A percentile compares a stretch with the other conserved stretches of the same genome.
phyloP scores from a whole-genome alignment of 1,140 invertebrate species.

The Drosophila pandora region DNA sequence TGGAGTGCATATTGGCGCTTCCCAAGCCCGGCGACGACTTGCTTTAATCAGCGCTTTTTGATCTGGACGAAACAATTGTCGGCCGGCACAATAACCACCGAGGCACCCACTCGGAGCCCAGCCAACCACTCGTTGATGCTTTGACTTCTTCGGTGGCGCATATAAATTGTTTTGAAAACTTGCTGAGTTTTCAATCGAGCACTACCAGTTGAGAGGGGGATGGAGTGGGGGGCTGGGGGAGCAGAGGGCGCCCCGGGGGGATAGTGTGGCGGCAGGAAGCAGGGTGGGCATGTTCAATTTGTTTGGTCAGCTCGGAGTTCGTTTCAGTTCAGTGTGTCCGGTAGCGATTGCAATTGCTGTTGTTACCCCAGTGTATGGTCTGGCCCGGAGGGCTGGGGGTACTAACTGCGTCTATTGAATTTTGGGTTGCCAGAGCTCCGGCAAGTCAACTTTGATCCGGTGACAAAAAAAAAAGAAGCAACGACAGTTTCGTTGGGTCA shows the following conservation, averaged over 20 bases:
- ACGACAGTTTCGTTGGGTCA: slow-evolving; percentile 16
- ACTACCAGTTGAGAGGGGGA: slow-evolving; percentile 13
- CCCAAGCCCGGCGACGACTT: slow-evolving; percentile 38
- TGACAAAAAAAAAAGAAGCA: slow-evolving; percentile 20
- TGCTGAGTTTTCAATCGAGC: slow-evolving; percentile 75
- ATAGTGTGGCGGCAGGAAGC: background rate
- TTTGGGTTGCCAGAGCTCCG: slow-evolving; percentile 39
- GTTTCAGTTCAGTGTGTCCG: slow-evolving; percentile 17
- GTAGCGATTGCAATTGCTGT: slow-evolving; percentile 32
- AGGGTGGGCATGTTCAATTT: slow-evolving; percentile 48
- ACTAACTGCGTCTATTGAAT: slow-evolving; percentile 67
- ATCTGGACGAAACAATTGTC: slow-evolving; percentile 68
- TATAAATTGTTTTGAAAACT: slow-evolving; percentile 67
- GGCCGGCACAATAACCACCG: slow-evolving; percentile 53
- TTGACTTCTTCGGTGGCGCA: slow-evolving; percentile 27
- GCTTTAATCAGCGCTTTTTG: slow-evolving; percentile 76
- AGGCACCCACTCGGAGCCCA: slow-evolving; percentile 1
- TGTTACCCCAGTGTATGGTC: slow-evolving; percentile 10
- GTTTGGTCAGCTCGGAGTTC: slow-evolving; percentile 61
- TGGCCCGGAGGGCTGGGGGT: slow-evolving; percentile 1
- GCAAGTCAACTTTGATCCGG: slow-evolving; percentile 17
- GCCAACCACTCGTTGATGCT: background rate
- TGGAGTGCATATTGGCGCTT: slow-evolving; percentile 58
- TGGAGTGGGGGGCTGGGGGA: background rate
- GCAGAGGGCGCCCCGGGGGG: background rate